These are phyloP conservation scores for Meleagris gallopavo DNA, from an alignment of 2,113 vertebrate species.

Conservation along the genomic window DNA sequence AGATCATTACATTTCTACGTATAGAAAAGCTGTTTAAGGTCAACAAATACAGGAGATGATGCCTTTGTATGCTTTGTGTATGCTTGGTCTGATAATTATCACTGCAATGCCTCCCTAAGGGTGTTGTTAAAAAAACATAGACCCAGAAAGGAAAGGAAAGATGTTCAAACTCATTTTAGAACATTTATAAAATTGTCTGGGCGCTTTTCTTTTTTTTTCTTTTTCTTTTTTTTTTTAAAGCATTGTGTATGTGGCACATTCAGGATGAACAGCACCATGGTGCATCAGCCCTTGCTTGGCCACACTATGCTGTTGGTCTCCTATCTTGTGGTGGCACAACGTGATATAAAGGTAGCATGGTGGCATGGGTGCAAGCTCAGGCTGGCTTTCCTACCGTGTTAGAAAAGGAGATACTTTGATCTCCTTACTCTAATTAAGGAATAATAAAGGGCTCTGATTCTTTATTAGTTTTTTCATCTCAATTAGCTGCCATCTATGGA, in stretches of 20 bases:
- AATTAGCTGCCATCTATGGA: background rate
- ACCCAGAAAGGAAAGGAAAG: background rate
- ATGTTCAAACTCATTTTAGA: background rate
- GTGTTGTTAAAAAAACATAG: background rate
- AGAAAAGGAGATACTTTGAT: background rate
- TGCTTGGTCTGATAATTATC: background rate
- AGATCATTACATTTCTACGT: background rate
- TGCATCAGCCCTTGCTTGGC: background rate
- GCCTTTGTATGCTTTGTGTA: background rate
- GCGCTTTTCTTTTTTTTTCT: too few relatives aligned
- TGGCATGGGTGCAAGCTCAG: background rate
- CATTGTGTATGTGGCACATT: background rate
- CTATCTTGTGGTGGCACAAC: background rate
- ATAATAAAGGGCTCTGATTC: background rate
- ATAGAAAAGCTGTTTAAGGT: slow-evolving; percentile 1
- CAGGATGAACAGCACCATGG: background rate
- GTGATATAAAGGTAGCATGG: background rate
- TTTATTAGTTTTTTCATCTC: background rate
- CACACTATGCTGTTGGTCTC: background rate
- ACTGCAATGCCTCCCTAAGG: background rate
- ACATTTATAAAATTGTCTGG: background rate
- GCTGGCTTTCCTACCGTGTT: background rate
- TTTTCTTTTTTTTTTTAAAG: too few relatives aligned
- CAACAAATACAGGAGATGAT: background rate
- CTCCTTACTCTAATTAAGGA: background rate